phyloP scores from a whole-genome alignment of 53 echinoderm and acorn worm species.

The Paracentrotus lividus region DNA sequence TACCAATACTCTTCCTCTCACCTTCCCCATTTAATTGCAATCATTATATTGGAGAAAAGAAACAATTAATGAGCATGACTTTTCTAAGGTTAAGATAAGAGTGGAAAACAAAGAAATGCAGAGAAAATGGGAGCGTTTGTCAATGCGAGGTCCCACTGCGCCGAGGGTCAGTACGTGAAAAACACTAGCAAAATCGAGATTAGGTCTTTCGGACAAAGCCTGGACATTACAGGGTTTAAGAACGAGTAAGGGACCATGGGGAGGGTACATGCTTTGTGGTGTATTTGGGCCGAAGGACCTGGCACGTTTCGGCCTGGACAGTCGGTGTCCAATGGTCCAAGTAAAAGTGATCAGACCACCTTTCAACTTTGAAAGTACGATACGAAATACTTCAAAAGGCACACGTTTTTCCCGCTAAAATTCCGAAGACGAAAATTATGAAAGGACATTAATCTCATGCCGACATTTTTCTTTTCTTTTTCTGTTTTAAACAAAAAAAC shows the following conservation, averaged over 20 bases:
- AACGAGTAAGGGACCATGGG: not conserved
- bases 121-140: constrained; percentile 36
- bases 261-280: constrained; percentile 65
- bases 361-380: not conserved
- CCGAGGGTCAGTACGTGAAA: constrained; percentile 67
- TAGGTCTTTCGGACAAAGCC: not conserved
- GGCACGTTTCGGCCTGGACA: constrained; percentile 47
- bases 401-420: not conserved
- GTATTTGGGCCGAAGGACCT: constrained; percentile 16
- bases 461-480: not conserved
- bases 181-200: constrained; percentile 48
- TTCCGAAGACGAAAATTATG: not conserved
- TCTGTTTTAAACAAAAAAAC: too few relatives aligned
- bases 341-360: not conserved
- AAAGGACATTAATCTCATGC: not conserved
- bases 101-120: constrained; percentile 35
- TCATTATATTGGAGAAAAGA: constrained; percentile 40
- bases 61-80: constrained; percentile 67
- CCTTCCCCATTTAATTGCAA: constrained; percentile 45
- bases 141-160: constrained; percentile 45
- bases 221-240: constrained; percentile 26
- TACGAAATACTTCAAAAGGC: not conserved
- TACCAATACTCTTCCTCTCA: constrained; percentile 25
- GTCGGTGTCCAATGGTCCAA: constrained; percentile 33
- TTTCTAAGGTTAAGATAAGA: constrained; percentile 41